Evolutionary conservation across 2,888 invertebrate species (phyloP), one percentile per base, ranked within the genome.

Genomic region (Lasioglossum figueresi): DNA sequence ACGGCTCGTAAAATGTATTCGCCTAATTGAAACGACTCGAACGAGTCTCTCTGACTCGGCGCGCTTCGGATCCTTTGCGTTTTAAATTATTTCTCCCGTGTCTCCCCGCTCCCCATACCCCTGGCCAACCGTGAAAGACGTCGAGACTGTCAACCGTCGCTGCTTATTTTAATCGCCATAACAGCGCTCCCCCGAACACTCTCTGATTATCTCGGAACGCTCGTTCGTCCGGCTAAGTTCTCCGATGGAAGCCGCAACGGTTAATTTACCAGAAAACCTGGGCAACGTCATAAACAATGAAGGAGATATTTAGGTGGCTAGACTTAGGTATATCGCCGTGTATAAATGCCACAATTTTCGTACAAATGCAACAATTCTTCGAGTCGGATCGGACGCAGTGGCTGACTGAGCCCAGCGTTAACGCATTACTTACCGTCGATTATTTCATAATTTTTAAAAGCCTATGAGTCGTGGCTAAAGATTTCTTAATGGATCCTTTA

Each of bases 151-250:
- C 48, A 40, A 43, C 76, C 63, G 80, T 76, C 84, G 59, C 82
- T 74, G 80, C 88, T 88, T 89, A 89, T 87, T 89, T 90, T 90
- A 90, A 88, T 90, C 89, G 86, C 70, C 79, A 83, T 90, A 89
- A 90, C 89, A 83, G 89, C 82, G 81, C 72, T 40, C 45, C 1
- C 73, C 72, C 71, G 83, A 81, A 77, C 81, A 52, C 12, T 73
- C 48, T 34, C 48, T 52, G 73, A 73, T 31, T 73, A 52, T 34
- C 56, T 56, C 45, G 34, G n/a, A 52, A 70, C 2, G 40, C 59
- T 63, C 23, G n/a, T 63, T 45, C 56, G 31, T 23, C 72, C 23
- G 19, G 2, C 63, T 63, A 31, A 63, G 56, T n/a, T n/a, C 23
- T 10, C 56, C 56, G 12, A 12, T 12, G n/a, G 4, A n/a, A 52